phyloP scores from a whole-genome alignment of 2,113 vertebrate genomes.

The Heteronetta atricapilla region DNA sequence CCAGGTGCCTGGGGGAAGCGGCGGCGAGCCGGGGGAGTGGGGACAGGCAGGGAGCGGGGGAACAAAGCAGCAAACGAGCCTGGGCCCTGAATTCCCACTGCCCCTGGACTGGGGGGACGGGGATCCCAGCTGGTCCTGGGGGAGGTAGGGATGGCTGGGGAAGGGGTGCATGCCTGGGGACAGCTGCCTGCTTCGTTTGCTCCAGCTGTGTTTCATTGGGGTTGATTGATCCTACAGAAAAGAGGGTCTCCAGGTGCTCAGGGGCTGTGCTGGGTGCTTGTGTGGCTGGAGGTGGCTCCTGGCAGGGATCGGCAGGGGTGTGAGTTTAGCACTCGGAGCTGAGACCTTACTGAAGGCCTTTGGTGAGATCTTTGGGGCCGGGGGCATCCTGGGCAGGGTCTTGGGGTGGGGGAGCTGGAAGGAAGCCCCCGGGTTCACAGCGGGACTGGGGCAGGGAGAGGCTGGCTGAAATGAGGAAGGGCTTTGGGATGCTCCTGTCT shows the following conservation, averaged over 20 bases:
- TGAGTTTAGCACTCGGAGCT: neutral
- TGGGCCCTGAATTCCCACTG: neutral
- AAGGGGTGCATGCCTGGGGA: fast-evolving
- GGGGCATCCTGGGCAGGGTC: fast-evolving
- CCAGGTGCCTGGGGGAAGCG: constrained; percentile 69
- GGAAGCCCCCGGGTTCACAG: neutral
- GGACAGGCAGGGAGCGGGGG: neutral
- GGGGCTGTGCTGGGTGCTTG: fast-evolving
- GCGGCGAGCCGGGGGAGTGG: constrained; percentile 55
- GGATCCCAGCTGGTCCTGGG: neutral
- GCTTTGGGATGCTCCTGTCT: neutral
- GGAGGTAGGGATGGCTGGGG: neutral
- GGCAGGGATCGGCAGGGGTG: fast-evolving
- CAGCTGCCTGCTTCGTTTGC: neutral
- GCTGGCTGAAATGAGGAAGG: neutral
- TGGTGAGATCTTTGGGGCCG: neutral
- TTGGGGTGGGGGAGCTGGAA: neutral
- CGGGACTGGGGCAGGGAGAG: neutral
- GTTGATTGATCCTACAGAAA: neutral
- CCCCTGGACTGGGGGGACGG: neutral
- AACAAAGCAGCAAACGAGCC: constrained; percentile 28
- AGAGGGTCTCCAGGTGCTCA: fast-evolving
- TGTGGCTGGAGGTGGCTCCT: neutral
- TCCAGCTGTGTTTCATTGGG: neutral
- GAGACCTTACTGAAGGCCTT: neutral